Evolutionary conservation across 2,113 vertebrate genomes (phyloP), one percentile per base, ranked within the genome.

Genomic region (Megaleporinus macrocephalus): DNA sequence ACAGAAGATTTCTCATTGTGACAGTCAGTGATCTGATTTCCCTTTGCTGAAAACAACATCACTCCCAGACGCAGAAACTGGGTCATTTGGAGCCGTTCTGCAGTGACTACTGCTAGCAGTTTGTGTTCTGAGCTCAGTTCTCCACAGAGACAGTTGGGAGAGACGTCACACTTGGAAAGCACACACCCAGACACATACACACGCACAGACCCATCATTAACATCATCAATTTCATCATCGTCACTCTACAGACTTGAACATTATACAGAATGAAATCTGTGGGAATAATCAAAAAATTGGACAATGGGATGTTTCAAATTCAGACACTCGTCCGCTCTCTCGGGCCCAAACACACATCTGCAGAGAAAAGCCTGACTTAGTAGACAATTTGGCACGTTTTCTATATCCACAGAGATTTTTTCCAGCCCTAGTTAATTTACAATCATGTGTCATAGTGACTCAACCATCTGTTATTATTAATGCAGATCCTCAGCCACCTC

Each of bases 101-200:
- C 57, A 55, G 59, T 75, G 20, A 57, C 55, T 71, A 30, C 26
- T 47, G 22, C 36, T 49, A 13, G 24, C 49, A 66, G 73, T 29
- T 69, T 78, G 41, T 83, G 9, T 76, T 76, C 26, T 26, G 27
- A 72, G 66, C 65, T 71, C 78, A 49, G 41, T 68, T 81, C 30
- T 62, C 62, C 16, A 24, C 44, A 4, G 3, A 30, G 14, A 16
- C n/a, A 49, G 57, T 9, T 26, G 15, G 76, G 20, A 78, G n/a
- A 69, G 27, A 47, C 61, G 26, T 53, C 36, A 78, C 55, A 51
- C 11, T 51, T 36, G 41, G 59, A 77, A 68, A n/a, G 27, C 59
- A 20, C 62, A 68, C 47, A 68, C 22, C 26, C 44, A 51, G 16
- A 47, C 30, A 76, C 57, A 65, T 20, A 51, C 26, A 75, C 49